Evolutionary conservation across 2,113 vertebrate species (phyloP).

Genomic region (Gobio gobio): DNA sequence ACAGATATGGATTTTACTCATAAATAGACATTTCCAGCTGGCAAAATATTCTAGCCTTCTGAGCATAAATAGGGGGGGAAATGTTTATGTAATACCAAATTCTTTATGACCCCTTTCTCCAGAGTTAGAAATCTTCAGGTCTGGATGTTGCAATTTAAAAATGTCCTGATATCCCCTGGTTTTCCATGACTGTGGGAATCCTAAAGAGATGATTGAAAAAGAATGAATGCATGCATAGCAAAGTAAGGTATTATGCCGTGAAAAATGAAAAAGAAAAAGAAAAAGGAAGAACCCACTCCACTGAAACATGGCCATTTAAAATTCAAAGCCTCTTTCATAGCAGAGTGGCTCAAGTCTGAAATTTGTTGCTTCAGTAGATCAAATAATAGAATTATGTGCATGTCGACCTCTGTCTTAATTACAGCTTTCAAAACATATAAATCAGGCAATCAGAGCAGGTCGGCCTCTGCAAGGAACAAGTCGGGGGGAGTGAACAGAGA

Average conservation of each 20-base stretch:
- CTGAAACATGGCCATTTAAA: constrained; percentile 62
- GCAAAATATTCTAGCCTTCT: not conserved
- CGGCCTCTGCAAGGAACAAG: constrained; percentile 46
- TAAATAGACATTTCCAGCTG: not conserved
- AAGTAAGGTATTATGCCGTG: not conserved
- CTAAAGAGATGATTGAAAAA: not conserved
- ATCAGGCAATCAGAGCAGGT: constrained; percentile 60
- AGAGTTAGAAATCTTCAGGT: not conserved
- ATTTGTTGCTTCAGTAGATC: constrained; percentile 64
- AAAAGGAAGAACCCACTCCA: constrained; percentile 48
- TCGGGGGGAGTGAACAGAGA: constrained; percentile 51
- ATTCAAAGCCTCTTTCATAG: constrained; percentile 63
- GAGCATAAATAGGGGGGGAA: not conserved
- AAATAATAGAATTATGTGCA: constrained; percentile 62
- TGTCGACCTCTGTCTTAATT: constrained; percentile 67
- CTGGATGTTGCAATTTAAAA: not conserved
- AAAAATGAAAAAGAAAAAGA: constrained; percentile 12
- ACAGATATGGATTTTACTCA: not conserved
- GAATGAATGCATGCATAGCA: constrained; percentile 1
- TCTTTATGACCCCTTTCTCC: not conserved
- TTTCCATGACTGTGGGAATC: not conserved
- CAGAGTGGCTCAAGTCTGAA: constrained; percentile 59
- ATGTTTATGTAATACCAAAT: not conserved
- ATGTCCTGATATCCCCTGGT: not conserved
- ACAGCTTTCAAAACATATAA: constrained; percentile 66